Conservation (phyloP, 2,113 vertebrate species). For the Takifugu flavidus region DNA sequence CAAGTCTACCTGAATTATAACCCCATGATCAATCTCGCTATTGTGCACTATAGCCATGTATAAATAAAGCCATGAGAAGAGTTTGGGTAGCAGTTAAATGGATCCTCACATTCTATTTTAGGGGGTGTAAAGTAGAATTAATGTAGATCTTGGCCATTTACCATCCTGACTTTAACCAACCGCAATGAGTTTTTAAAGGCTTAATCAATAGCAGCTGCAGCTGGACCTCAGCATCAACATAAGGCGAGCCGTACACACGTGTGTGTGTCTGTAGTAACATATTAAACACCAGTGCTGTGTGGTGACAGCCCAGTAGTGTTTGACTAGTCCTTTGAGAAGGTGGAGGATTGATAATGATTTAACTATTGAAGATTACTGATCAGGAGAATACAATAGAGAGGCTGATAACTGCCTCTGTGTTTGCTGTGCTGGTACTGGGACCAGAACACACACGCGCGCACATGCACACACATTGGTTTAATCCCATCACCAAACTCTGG, state of each 20-base stretch:
- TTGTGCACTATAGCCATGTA: too few relatives aligned
- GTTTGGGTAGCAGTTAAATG: too few relatives aligned
- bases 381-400: conserved; percentile 65
- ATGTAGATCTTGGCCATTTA: too few relatives aligned
- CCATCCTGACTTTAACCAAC: too few relatives aligned
- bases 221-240: background rate
- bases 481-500: conserved; percentile 33
- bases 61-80: too few relatives aligned
- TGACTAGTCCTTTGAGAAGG: conserved; percentile 50
- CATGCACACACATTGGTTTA: conserved; percentile 25
- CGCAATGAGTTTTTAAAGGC: too few relatives aligned
- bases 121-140: too few relatives aligned
- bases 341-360: conserved; percentile 69
- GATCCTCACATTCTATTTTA: too few relatives aligned
- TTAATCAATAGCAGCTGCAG: too few relatives aligned
- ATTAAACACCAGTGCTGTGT: conserved; percentile 36
- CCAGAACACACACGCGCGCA: conserved; percentile 31
- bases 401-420: conserved; percentile 60
- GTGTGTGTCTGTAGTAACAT: conserved; percentile 24
- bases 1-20: too few relatives aligned
- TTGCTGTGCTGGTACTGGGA: conserved; percentile 50
- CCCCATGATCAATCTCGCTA: too few relatives aligned
- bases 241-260: background rate
- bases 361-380: conserved; percentile 69
- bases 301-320: conserved; percentile 61